These are phyloP conservation scores for Apodemia duryi DNA, from an alignment of 2,888 invertebrate species.

Conservation along the genomic window DNA sequence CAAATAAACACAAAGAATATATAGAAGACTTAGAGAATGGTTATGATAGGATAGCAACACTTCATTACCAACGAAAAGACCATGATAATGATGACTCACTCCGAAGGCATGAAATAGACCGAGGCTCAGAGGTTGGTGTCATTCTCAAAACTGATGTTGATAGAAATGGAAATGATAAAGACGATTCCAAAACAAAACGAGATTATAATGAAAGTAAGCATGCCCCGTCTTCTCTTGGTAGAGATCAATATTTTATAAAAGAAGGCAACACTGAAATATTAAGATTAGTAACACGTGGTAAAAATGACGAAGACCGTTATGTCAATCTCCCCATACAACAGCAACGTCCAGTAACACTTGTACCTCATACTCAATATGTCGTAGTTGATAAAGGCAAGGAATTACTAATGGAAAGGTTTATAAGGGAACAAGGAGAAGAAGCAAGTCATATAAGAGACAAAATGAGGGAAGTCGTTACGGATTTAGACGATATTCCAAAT, in stretches of 20 bases:
- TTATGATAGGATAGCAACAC: conserved; percentile 72
- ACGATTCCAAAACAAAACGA: conserved; percentile 48
- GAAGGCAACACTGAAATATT: conserved; percentile 93
- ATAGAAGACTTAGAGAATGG: conserved; percentile 80
- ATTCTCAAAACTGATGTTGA: conserved; percentile 65
- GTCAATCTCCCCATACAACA: conserved; percentile 76
- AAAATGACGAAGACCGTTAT: conserved; percentile 82
- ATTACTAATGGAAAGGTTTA: conserved; percentile 89
- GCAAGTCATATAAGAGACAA: conserved; percentile 79
- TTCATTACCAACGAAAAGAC: conserved; percentile 71
- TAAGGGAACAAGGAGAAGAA: conserved; percentile 87
- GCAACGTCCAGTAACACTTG: conserved; percentile 75
- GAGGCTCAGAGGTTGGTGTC: conserved; percentile 83
- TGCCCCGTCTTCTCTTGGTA: conserved; percentile 63
- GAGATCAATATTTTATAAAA: conserved; percentile 88
- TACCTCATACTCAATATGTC: conserved; percentile 80
- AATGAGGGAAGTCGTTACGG: conserved; percentile 62
- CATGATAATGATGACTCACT: conserved; percentile 84
- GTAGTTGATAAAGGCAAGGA: conserved; percentile 90
- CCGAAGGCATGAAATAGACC: conserved; percentile 86
- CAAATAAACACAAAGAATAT: conserved; percentile 76
- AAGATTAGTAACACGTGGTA: conserved; percentile 86
- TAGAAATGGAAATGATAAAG: conserved; percentile 55
- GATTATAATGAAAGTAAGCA: conserved; percentile 54
- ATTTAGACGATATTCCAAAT: conserved; percentile 68